phyloP scores from a whole-genome alignment of 92 coral and sea anemone species.

The Anthopleura xanthogrammica region DNA sequence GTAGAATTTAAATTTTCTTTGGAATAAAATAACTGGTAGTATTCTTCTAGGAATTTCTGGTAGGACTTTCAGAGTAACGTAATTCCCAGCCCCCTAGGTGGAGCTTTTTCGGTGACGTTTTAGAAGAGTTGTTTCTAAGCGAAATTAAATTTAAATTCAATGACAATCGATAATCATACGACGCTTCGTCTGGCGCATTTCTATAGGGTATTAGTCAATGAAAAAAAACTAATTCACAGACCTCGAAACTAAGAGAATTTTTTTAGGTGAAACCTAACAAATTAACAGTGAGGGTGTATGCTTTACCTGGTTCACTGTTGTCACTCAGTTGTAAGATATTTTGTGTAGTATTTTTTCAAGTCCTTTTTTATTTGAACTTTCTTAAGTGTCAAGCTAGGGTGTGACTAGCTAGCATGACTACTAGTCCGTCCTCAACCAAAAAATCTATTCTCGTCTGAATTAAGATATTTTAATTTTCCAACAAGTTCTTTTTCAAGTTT shows the following conservation, averaged over 20 bases:
- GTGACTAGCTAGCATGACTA: not conserved
- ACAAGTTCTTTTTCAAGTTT: not conserved
- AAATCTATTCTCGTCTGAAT: not conserved
- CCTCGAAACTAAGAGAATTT: not conserved
- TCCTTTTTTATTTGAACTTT: conserved; percentile 1
- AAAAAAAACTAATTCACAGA: conserved; percentile 10
- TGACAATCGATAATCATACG: conserved; percentile 29
- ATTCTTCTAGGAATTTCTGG: not conserved
- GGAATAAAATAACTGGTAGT: not conserved
- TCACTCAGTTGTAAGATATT: not conserved
- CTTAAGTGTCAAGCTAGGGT: not conserved
- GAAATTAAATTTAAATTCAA: conserved; percentile 49
- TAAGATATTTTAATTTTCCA: not conserved
- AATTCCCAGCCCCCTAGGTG: conserved; percentile 29
- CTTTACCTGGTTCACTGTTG: not conserved
- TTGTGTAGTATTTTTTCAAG: not conserved
- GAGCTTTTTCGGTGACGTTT: conserved; percentile 27
- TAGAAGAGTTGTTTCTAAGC: conserved; percentile 20
- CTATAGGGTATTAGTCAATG: conserved; percentile 12
- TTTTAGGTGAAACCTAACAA: not conserved
- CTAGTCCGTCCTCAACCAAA: not conserved
- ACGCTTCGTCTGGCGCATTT: conserved; percentile 26
- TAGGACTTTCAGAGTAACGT: conserved; percentile 3
- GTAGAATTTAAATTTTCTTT: not conserved
- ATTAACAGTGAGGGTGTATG: not conserved